These are phyloP conservation scores for Pipa parva DNA, from an alignment of 2,113 vertebrate genomes.

Conservation along the genomic window DNA sequence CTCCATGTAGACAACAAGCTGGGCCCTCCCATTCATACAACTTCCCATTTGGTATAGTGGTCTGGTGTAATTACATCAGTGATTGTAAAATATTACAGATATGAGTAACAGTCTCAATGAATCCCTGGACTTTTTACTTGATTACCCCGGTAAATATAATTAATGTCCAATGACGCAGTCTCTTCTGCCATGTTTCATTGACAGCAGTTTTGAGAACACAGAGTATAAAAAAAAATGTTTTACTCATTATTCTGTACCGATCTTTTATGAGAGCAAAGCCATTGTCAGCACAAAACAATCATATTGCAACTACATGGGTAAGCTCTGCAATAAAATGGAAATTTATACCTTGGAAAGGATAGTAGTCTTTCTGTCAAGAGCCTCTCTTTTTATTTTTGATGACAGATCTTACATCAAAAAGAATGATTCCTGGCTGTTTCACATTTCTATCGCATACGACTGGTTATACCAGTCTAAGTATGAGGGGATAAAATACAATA, in stretches of 20 bases:
- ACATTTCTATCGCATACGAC: neutral
- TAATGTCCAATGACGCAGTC: neutral
- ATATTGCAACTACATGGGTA: neutral
- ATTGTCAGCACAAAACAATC: slow-evolving; percentile 2
- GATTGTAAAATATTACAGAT: too few relatives aligned
- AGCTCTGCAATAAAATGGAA: slow-evolving; percentile 20
- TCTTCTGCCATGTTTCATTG: neutral
- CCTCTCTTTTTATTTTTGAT: neutral
- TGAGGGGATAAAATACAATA: neutral
- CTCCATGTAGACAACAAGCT: too few relatives aligned
- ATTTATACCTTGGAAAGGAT: slow-evolving; percentile 15
- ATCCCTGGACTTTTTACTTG: too few relatives aligned
- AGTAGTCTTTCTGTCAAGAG: slow-evolving; percentile 9
- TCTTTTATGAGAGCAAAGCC: neutral
- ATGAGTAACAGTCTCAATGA: too few relatives aligned
- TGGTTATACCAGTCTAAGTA: neutral
- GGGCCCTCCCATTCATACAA: too few relatives aligned
- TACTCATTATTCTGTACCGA: neutral
- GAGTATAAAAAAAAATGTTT: neutral
- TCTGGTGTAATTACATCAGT: too few relatives aligned
- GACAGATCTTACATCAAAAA: slow-evolving; percentile 14
- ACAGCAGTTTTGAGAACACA: neutral
- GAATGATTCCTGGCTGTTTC: slow-evolving; percentile 8
- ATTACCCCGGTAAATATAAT: too few relatives aligned
- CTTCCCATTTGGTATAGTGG: too few relatives aligned